These are phyloP conservation scores for Lota lota DNA, from an alignment of 2,113 vertebrate genomes.

Conservation along the genomic window DNA sequence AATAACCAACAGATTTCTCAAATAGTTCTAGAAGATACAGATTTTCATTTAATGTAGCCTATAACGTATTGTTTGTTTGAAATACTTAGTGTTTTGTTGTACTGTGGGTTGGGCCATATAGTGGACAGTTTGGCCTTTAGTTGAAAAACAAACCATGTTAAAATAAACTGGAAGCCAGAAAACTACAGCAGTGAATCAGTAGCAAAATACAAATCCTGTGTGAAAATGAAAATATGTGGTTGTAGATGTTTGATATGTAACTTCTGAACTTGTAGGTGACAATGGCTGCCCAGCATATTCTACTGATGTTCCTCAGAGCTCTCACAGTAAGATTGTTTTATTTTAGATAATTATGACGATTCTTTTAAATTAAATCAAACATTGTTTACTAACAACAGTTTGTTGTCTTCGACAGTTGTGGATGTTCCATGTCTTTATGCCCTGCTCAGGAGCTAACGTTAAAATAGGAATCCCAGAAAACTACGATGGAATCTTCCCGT, in stretches of 20 bases:
- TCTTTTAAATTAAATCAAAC: neutral
- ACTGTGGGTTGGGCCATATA: too few species aligned
- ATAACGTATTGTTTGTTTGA: too few species aligned
- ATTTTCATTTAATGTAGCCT: too few species aligned
- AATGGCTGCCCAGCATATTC: constrained; percentile 35
- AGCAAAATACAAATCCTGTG: constrained; percentile 30
- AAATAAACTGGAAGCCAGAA: constrained; percentile 27
- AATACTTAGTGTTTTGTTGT: too few species aligned
- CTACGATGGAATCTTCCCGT: constrained; percentile 75
- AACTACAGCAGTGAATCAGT: constrained; percentile 42
- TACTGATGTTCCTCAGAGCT: constrained; percentile 22
- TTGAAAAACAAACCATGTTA: neutral
- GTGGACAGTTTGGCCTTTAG: too few species aligned
- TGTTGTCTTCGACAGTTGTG: constrained; percentile 46
- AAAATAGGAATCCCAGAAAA: constrained; percentile 80
- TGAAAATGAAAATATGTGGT: too few species aligned
- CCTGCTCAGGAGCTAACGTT: constrained; percentile 59
- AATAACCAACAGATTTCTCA: too few species aligned
- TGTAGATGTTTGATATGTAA: neutral
- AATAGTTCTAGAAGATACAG: too few species aligned
- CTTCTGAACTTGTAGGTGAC: constrained; percentile 27
- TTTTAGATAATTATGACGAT: neutral
- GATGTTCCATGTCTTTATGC: constrained; percentile 38
- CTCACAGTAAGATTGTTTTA: constrained; percentile 45
- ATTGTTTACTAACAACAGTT: neutral